Conservation (phyloP, 2,797 vertebrate species). For the Micropoecilia bifurca region DNA sequence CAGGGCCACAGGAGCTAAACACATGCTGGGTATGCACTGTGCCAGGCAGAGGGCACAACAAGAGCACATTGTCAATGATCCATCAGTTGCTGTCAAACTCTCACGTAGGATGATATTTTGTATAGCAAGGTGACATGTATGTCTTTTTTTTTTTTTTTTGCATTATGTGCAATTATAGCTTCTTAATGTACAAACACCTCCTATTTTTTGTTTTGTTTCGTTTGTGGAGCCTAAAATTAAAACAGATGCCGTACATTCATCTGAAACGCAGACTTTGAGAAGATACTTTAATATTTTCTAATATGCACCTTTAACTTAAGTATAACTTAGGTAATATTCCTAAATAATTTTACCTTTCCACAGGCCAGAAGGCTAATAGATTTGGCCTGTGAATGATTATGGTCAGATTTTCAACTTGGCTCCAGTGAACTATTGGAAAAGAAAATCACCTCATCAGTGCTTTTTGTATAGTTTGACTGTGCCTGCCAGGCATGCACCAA, state of each 20-base stretch:
- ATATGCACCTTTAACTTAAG: background rate
- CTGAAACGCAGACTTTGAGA: background rate
- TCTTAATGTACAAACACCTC: background rate
- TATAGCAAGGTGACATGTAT: slow-evolving; percentile 7
- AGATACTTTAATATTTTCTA: background rate
- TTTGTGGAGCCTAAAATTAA: slow-evolving; percentile 1
- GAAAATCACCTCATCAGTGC: background rate
- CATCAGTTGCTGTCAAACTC: slow-evolving; percentile 27
- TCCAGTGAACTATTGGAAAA: background rate
- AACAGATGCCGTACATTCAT: background rate
- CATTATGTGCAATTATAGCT: background rate
- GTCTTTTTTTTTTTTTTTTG: background rate
- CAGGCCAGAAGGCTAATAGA: too few species aligned
- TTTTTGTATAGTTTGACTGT: background rate
- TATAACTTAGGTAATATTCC: background rate
- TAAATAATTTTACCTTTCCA: background rate
- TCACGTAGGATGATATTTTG: slow-evolving; percentile 25
- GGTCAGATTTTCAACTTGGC: background rate
- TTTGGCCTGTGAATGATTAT: background rate
- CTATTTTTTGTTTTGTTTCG: too few species aligned
- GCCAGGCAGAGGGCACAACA: slow-evolving; percentile 57
- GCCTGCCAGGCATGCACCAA: background rate
- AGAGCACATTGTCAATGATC: slow-evolving; percentile 52
- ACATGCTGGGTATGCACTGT: slow-evolving; percentile 54
- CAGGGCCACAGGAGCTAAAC: slow-evolving; percentile 47